Evolutionary conservation across 1,140 invertebrate species (phyloP).

Genomic region (Lanistes nyassanus): DNA sequence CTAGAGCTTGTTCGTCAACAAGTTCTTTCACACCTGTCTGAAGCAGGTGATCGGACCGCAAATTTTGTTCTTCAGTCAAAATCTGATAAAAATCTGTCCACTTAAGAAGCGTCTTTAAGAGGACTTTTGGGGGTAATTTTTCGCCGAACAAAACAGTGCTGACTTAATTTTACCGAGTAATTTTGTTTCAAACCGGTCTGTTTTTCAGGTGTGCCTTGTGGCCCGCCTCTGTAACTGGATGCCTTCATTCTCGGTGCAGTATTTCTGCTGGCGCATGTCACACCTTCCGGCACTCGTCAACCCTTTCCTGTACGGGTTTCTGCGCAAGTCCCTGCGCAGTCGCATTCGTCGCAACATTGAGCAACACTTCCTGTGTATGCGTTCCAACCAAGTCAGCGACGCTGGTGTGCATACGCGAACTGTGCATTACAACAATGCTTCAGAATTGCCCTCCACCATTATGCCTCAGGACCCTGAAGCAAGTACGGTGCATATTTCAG

Average conservation of each 20-base stretch:
- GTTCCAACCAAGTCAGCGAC: neutral
- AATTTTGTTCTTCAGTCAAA: too few relatives aligned
- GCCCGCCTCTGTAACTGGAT: neutral
- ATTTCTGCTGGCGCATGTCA: slow-evolving; percentile 23
- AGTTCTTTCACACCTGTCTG: too few relatives aligned
- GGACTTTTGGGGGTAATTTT: too few relatives aligned
- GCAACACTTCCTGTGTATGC: slow-evolving; percentile 11
- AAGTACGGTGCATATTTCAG: neutral
- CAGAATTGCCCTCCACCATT: neutral
- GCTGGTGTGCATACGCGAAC: neutral
- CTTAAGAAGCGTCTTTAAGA: too few relatives aligned
- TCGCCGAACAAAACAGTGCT: too few relatives aligned
- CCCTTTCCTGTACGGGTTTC: slow-evolving; percentile 25
- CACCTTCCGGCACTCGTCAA: slow-evolving; percentile 14
- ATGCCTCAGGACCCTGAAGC: slow-evolving; percentile 2
- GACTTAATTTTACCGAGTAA: too few relatives aligned
- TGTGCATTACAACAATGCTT: neutral
- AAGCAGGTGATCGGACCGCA: too few relatives aligned
- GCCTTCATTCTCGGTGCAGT: slow-evolving; percentile 14
- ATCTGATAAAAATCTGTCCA: too few relatives aligned
- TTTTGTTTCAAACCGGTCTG: neutral
- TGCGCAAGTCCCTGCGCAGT: slow-evolving; percentile 27
- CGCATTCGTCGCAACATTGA: slow-evolving; percentile 18
- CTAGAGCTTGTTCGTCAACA: too few relatives aligned
- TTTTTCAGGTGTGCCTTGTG: slow-evolving; percentile 18